Evolutionary conservation across 2,113 vertebrate genomes (phyloP).

Genomic region (Piliocolobus tephrosceles): DNA sequence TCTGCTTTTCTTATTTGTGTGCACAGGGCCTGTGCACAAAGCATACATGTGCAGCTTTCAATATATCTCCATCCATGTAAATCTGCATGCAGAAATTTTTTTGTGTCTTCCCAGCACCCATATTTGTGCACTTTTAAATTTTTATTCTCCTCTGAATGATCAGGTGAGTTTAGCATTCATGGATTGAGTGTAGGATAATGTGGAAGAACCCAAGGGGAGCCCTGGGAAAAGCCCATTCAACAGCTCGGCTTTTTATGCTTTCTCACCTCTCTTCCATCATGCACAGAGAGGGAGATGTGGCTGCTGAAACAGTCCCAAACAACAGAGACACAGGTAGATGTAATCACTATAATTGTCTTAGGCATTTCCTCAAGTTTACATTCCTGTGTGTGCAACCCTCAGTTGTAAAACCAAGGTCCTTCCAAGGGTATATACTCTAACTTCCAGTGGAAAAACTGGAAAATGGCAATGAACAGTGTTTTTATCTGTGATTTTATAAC

Average conservation of each 20-base stretch:
- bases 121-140: accelerated
- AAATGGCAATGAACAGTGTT: background rate
- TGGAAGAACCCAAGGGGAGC: background rate
- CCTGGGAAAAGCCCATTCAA: background rate
- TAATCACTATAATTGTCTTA: accelerated
- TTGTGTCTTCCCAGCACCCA: accelerated
- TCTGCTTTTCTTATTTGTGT: accelerated
- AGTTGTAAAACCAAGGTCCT: background rate
- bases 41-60: accelerated
- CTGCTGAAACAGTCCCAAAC: background rate
- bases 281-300: background rate
- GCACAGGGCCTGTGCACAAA: no score
- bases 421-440: background rate
- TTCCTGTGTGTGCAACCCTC: accelerated
- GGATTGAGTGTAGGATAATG: accelerated
- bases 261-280: background rate
- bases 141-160: background rate
- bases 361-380: background rate
- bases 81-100: no score
- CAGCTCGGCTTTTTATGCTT: accelerated
- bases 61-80: accelerated
- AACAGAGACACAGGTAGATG: no score
- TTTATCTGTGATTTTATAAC: background rate
- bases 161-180: no score
- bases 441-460: background rate